Conservation (phyloP, 2,797 vertebrate species). For the Acipenser oxyrinchus region DNA sequence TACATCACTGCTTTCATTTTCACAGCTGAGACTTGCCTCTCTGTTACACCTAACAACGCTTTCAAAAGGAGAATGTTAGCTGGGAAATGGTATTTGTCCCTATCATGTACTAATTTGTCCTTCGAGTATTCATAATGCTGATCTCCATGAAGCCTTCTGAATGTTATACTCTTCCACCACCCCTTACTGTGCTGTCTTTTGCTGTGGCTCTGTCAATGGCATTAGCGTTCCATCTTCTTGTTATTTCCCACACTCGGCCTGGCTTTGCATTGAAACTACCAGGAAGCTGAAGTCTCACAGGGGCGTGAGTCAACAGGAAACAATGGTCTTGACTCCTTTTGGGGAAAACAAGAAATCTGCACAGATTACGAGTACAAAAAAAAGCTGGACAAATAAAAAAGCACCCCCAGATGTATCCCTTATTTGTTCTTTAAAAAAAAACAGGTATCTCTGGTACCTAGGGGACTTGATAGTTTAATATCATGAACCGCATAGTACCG, state of each 20-base stretch:
- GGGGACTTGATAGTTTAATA: no score
- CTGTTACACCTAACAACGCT: no score
- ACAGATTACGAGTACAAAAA: slow-evolving; percentile 26
- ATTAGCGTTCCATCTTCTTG: slow-evolving; percentile 8
- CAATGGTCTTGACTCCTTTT: slow-evolving; percentile 32
- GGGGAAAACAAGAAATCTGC: slow-evolving; percentile 43
- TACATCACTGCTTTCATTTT: no score
- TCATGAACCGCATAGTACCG: no score
- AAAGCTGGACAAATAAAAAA: slow-evolving; percentile 12
- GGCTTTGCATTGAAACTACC: slow-evolving; percentile 20
- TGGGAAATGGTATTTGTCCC: not conserved
- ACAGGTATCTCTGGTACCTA: no score
- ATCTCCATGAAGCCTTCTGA: not conserved
- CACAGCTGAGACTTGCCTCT: no score
- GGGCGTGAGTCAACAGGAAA: slow-evolving; percentile 44
- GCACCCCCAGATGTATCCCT: slow-evolving; percentile 35
- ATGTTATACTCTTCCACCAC: not conserved
- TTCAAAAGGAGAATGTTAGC: not conserved
- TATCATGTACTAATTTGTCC: not conserved
- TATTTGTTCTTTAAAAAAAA: slow-evolving; percentile 23
- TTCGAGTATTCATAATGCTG: slow-evolving; percentile 1
- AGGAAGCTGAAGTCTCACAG: slow-evolving; percentile 44
- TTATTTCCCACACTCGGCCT: slow-evolving; percentile 35
- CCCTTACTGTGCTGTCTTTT: slow-evolving; percentile 1
- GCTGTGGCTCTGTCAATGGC: slow-evolving; percentile 6